Base-by-base conservation (phyloP, 92 coral and sea anemone genomes). In the Pocillopora grandis region DNA sequence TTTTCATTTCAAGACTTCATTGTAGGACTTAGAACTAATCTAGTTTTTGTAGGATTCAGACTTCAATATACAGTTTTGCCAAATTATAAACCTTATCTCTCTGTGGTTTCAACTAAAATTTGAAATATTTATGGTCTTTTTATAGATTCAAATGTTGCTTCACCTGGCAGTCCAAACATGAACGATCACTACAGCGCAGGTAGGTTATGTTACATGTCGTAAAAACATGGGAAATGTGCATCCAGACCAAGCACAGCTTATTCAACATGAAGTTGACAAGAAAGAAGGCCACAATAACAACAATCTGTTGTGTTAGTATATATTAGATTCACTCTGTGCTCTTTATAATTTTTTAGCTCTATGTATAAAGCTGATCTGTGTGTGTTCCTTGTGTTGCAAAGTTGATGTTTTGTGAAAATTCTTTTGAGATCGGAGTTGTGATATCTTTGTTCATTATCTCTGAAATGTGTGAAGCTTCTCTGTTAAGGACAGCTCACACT, bases 151-250 rank as follows among this genome's bases (percentile, higher is more conserved):
- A 76, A 71, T 87, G 87, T 87, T 76, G 90, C 80, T 33, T 81
- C 90, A 65, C 80, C 83, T 10, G 35, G 57, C 62, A 87, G 90
- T 72, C 84, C 90, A 17, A 66, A 80, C 76, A 77, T 82, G 78
- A 85, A 76, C n/a, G 82, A 87, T n/a, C 87, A 82, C n/a, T 75
- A 58, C 62, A 83, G 78, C 61, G 87, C 83, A 9, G 87, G 90
- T 87, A 72, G 71, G 89, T 71, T 60, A 84, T 42, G 55, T 27
- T 61, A 57, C 27, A 9, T 33, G 56, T 12, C 15, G 9, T 58
- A 15, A 66, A 49, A 48, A 66, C 21, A 59, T 70, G 37, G 56
- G 69, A 61, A 72, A 63, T 62, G 79, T 20, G 49, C 72, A 6
- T 1, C 15, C 58, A 1, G 12, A 49, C 82, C 27, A n/a, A 6